phyloP scores from a whole-genome alignment of 2,888 invertebrate species.

The Ochropleura plecta region DNA sequence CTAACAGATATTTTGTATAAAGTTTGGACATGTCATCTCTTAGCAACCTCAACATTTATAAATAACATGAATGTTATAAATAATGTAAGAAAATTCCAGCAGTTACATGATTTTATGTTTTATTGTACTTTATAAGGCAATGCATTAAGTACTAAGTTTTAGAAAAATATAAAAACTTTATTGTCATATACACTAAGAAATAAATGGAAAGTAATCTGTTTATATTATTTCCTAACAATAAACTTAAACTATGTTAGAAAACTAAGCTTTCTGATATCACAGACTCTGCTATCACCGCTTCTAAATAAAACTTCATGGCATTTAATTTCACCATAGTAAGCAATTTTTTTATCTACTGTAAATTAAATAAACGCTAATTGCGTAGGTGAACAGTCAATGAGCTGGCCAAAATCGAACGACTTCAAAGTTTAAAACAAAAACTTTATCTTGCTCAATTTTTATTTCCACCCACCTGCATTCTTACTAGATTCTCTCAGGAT shows the following conservation, averaged over 20 bases:
- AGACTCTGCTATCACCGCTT: not conserved
- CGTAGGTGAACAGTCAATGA: conserved; percentile 36
- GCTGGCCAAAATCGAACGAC: conserved; percentile 10
- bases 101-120: too few species aligned
- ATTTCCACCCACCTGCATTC: conserved; percentile 57
- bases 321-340: conserved; percentile 4
- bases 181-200: not conserved
- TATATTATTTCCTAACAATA: too few species aligned
- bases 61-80: too few species aligned
- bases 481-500: conserved; percentile 59
- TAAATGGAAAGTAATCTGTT: not conserved
- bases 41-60: too few species aligned
- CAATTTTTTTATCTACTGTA: conserved; percentile 2
- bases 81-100: too few species aligned
- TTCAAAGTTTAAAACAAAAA: conserved; percentile 13
- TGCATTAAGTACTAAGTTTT: too few species aligned
- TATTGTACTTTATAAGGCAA: too few species aligned
- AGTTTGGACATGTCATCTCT: too few species aligned
- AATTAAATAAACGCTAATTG: conserved; percentile 22
- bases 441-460: not conserved
- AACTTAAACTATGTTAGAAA: too few species aligned
- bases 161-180: too few species aligned
- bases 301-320: not conserved
- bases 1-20: too few species aligned
- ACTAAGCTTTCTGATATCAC: not conserved